Percentiles rank a stretch among this genome's conserved stretches.
Conservation (phyloP, 2,113 vertebrate genomes). For the Ictalurus punctatus region DNA sequence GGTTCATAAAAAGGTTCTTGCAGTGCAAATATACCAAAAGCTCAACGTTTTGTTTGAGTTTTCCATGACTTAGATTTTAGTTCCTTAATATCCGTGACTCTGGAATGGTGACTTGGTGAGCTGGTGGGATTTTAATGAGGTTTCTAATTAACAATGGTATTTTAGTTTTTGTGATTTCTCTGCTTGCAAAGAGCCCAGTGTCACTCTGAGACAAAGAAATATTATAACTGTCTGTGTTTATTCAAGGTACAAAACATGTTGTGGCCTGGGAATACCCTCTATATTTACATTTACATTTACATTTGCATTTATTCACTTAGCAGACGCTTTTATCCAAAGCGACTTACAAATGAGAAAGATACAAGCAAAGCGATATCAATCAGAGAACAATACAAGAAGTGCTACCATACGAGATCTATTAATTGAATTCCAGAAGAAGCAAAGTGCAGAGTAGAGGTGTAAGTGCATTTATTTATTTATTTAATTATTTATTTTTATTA, state of each 20-base stretch:
- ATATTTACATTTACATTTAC: too few species aligned
- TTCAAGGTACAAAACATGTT: neutral
- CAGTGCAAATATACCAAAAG: neutral
- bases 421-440: too few species aligned
- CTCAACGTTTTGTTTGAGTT: neutral
- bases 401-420: too few species aligned
- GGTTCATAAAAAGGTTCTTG: neutral
- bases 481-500: too few species aligned
- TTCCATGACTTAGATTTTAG: neutral
- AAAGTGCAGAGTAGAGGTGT: too few species aligned
- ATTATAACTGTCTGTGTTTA: neutral
- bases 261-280: neutral
- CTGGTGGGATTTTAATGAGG: neutral
- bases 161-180: neutral
- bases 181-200: neutral
- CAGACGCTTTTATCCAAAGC: too few species aligned
- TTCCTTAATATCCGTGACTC: neutral
- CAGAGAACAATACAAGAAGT: too few species aligned
- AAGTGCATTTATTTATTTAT: too few species aligned
- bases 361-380: too few species aligned
- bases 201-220: neutral
- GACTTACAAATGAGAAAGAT: too few species aligned
- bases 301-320: too few species aligned
- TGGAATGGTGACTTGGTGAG: slow-evolving; percentile 1
- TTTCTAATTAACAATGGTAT: neutral